phyloP scores from a whole-genome alignment of 2,797 vertebrate species.

The Silurus aristotelis region DNA sequence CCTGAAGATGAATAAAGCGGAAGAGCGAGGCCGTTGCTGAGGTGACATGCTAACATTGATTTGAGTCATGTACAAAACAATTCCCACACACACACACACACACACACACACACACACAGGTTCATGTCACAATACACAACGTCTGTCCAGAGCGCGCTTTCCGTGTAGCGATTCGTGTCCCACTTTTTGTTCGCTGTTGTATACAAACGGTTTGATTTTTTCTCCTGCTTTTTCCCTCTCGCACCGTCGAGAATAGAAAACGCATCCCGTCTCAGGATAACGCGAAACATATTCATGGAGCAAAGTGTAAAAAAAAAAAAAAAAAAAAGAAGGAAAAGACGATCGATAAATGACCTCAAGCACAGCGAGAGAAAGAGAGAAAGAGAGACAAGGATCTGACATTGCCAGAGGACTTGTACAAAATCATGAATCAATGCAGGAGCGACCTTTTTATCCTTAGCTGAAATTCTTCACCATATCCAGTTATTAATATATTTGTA shows the following conservation, averaged over 20 bases:
- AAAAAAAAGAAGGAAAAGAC: conserved; percentile 15
- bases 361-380: conserved; percentile 29
- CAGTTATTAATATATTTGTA: conserved; percentile 41
- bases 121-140: not conserved
- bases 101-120: not conserved
- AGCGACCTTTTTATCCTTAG: conserved; percentile 41
- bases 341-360: conserved; percentile 50
- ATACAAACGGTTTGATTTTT: conserved; percentile 19
- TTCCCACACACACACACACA: no score
- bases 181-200: conserved; percentile 19
- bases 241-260: conserved; percentile 40
- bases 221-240: not conserved
- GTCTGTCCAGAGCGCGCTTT: no score
- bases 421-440: conserved; percentile 43
- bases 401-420: conserved; percentile 48
- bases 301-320: conserved; percentile 27
- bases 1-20: no score
- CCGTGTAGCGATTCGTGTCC: not conserved
- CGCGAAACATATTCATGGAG: conserved; percentile 37
- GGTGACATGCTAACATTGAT: not conserved
- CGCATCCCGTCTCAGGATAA: conserved; percentile 34
- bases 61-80: no score
- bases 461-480: conserved; percentile 41
- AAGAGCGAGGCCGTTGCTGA: no score
- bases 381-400: conserved; percentile 42